Base-by-base conservation (phyloP, 2,797 vertebrate genomes). In the Gobio occitaniae region DNA sequence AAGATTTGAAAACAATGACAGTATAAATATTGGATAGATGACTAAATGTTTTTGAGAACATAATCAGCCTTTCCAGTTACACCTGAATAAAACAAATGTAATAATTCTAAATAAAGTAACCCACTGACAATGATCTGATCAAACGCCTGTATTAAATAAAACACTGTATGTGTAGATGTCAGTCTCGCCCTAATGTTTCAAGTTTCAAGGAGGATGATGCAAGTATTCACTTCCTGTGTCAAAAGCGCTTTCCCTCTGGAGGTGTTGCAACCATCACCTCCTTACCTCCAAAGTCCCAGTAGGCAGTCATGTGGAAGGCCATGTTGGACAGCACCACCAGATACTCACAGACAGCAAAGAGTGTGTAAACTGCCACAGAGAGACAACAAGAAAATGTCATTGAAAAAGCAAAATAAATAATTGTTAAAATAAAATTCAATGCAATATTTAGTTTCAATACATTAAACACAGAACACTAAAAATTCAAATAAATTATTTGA, bases 261-360 rank as follows among this genome's bases (percentile, higher is more conserved):
- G 93, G 93, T 0, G 96, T 96, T 82, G 95, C 93, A 89, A 99
- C 94, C 74, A 96, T 94, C 89, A 99, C 95, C 86, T 97, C 97
- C 91, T 96, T 96, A 93, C 91, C 96, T 32, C 96, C 94, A 2
- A 99, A 99, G 94, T 99, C 98, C 97, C 95, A 98, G 96, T 96
- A 96, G 71, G 96, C 96, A 0, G 97, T 99, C 95, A 97, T 95
- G 94, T 99, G 98, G 93, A 99, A 99, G 16, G 96, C 97, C 96
- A 99, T 99, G 96, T 99, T 99, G 91, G 96, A 97, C 56, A 99
- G 92, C 17, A 99, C 98, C 48, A 99, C 96, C 91, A 98, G 92
- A 93, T 99, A 99, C 91, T 99, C 98, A 83, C 92, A 96, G 86
- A 96, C 71, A 25, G 98, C 97, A 7, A 99, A 99, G 77, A 96